These are phyloP conservation scores for Aspidapion aeneum DNA, from an alignment of 2,888 invertebrate genomes.

Conservation along the genomic window DNA sequence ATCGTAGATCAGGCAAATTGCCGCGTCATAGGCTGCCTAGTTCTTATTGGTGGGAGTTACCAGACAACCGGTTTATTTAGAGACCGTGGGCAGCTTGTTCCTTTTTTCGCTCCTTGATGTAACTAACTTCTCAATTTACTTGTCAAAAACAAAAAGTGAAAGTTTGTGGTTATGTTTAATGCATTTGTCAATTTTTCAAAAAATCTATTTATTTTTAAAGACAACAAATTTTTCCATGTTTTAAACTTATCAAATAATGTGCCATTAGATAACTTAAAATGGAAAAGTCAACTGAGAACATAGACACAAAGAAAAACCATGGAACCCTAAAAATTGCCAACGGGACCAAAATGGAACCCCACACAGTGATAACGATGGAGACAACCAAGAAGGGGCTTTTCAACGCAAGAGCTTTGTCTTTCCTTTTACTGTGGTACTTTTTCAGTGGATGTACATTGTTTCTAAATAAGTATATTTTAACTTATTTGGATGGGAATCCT, in stretches of 20 bases:
- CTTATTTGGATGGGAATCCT: slow-evolving; percentile 68
- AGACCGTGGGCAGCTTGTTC: too few relatives aligned
- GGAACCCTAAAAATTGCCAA: slow-evolving; percentile 14
- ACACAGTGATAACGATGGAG: slow-evolving; percentile 14
- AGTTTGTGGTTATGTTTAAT: neutral
- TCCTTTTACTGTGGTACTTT: slow-evolving; percentile 68
- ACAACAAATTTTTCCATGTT: too few relatives aligned
- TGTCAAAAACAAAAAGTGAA: neutral
- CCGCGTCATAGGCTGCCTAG: too few relatives aligned
- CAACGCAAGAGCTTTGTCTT: slow-evolving; percentile 57
- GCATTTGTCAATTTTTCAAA: neutral
- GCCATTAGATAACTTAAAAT: neutral
- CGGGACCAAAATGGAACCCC: slow-evolving; percentile 25
- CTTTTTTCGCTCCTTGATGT: too few relatives aligned
- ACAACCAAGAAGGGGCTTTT: slow-evolving; percentile 47
- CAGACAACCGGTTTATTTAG: too few relatives aligned
- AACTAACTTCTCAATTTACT: neutral
- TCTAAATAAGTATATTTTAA: slow-evolving; percentile 72
- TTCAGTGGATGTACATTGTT: slow-evolving; percentile 76
- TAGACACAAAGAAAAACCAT: neutral
- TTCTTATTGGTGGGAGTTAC: too few relatives aligned
- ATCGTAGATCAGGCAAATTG: too few relatives aligned
- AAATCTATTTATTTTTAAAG: neutral
- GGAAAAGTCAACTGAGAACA: neutral
- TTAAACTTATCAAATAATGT: neutral